Percentiles rank a stretch among this genome's conserved stretches.
Evolutionary conservation across 2,888 invertebrate species (phyloP).

Genomic region (Taenaris catops): DNA sequence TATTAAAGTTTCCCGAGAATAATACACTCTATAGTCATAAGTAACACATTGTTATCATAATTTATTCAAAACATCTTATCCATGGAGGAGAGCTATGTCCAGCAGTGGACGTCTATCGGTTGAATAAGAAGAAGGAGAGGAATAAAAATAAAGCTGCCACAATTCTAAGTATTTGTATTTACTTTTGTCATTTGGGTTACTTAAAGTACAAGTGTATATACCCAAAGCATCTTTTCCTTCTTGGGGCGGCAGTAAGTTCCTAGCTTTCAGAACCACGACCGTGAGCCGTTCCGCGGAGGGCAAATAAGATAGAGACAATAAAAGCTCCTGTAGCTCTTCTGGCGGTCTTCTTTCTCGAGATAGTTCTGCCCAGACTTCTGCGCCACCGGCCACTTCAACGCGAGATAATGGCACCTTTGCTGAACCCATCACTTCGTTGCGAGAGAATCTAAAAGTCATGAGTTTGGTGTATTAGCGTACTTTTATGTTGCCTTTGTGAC

Average conservation of each 20-base stretch:
- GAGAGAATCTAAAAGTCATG: conserved; percentile 86
- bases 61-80: no score
- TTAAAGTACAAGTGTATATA: conserved; percentile 37
- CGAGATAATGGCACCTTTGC: conserved; percentile 88
- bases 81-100: no score
- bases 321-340: conserved; percentile 89
- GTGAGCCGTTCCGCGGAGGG: conserved; percentile 93
- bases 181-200: no score
- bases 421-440: conserved; percentile 93
- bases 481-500: no score
- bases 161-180: no score
- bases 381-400: conserved; percentile 87
- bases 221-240: conserved; percentile 83
- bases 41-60: no score
- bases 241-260: conserved; percentile 88
- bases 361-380: conserved; percentile 94
- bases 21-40: no score
- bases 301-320: conserved; percentile 91
- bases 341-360: conserved; percentile 89
- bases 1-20: no score
- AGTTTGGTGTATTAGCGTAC: no score
- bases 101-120: no score
- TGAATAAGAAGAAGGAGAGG: no score
- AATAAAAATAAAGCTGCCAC: no score
- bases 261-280: conserved; percentile 90